A percentile compares a stretch with the other conserved stretches of the same genome.
These are phyloP conservation scores for Macaria notata DNA, from an alignment of 2,888 invertebrate species.

Conservation along the genomic window DNA sequence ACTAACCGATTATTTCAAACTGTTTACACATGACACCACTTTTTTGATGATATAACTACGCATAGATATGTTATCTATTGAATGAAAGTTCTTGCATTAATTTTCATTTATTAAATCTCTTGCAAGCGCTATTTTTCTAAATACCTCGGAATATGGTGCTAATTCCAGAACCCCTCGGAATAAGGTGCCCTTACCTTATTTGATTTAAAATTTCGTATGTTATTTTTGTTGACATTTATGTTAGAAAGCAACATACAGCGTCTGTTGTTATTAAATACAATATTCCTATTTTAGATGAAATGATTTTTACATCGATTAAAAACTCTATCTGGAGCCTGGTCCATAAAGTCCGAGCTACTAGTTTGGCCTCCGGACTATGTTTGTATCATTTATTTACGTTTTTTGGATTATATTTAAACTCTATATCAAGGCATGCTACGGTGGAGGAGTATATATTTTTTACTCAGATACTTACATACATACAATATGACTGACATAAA, in stretches of 20 bases:
- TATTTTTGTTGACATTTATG: background rate
- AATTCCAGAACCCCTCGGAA: too few relatives aligned
- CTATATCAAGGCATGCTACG: conserved; percentile 3
- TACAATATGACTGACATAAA: background rate
- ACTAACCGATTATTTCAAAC: too few relatives aligned
- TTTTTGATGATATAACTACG: too few relatives aligned
- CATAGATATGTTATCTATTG: too few relatives aligned
- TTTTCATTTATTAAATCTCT: too few relatives aligned
- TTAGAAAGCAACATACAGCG: conserved; percentile 21
- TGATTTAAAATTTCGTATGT: conserved; percentile 1
- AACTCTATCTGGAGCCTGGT: conserved; percentile 25
- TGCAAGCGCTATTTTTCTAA: too few relatives aligned
- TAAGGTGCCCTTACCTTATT: too few relatives aligned
- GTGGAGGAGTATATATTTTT: conserved; percentile 9
- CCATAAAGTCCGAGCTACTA: conserved; percentile 18
- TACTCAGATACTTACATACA: background rate
- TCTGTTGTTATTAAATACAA: conserved; percentile 11
- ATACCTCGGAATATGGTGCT: too few relatives aligned
- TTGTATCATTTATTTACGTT: conserved; percentile 18
- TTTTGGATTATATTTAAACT: conserved; percentile 7
- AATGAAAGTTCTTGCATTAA: too few relatives aligned
- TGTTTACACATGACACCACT: too few relatives aligned
- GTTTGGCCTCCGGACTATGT: conserved; percentile 22
- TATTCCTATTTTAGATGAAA: conserved; percentile 2
- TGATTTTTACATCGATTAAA: conserved; percentile 18